A percentile compares a stretch with the other conserved stretches of the same genome.
phyloP scores from a whole-genome alignment of 2,888 invertebrate genomes.

The Phaonia tiefii region DNA sequence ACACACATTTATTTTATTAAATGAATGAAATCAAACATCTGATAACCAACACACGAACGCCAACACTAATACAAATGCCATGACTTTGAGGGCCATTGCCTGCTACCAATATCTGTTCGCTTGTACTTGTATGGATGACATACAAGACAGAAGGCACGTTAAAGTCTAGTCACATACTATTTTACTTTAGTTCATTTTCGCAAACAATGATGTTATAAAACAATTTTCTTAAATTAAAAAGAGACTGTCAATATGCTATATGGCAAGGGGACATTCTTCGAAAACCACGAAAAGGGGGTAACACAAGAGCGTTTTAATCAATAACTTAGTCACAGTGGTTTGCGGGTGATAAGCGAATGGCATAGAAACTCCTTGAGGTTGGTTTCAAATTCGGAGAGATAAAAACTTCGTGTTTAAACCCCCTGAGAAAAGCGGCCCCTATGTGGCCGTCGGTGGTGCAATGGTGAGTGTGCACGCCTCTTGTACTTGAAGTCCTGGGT shows the following conservation, averaged over 20 bases:
- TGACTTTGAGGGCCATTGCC: background rate
- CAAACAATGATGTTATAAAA: constrained; percentile 48
- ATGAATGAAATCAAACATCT: constrained; percentile 50
- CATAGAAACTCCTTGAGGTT: no score
- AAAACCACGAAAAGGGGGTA: no score
- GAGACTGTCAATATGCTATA: constrained; percentile 16
- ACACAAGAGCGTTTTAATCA: no score
- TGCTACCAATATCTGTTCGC: no score
- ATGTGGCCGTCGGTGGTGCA: no score
- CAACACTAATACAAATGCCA: background rate
- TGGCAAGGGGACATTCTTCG: constrained; percentile 5
- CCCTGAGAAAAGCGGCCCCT: no score
- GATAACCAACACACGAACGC: constrained; percentile 9
- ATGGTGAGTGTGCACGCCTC: no score
- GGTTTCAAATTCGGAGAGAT: no score
- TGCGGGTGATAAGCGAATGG: no score
- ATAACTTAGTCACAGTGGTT: no score
- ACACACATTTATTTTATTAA: constrained; percentile 60
- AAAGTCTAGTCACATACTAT: constrained; percentile 45
- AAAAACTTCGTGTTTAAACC: no score
- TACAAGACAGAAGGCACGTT: constrained; percentile 13
- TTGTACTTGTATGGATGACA: background rate
- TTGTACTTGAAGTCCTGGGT: no score
- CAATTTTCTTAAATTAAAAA: constrained; percentile 49
- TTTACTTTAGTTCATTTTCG: constrained; percentile 26